These are phyloP conservation scores for Epistrophe eligans DNA, from an alignment of 2,888 invertebrate genomes.

Conservation along the genomic window DNA sequence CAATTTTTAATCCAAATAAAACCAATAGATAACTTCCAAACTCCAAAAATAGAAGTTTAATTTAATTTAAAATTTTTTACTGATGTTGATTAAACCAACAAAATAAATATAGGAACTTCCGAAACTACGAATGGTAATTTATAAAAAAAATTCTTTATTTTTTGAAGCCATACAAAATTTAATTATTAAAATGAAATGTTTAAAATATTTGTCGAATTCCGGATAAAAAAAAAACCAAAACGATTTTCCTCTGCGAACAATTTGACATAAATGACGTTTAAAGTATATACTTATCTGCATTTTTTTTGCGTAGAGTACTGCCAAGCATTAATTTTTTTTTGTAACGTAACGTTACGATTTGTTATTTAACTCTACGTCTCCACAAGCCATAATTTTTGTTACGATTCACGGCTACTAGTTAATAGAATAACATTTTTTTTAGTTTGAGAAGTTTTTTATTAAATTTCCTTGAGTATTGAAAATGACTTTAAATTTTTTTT, in stretches of 20 bases:
- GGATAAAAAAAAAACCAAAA: background rate
- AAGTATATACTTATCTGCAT: background rate
- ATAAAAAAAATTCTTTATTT: background rate
- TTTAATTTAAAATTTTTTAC: background rate
- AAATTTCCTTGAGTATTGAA: too few species aligned
- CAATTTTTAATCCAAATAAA: constrained; percentile 29
- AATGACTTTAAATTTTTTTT: too few species aligned
- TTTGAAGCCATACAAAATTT: constrained; percentile 25
- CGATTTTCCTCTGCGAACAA: constrained; percentile 2
- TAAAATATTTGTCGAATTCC: background rate
- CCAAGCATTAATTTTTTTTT: background rate
- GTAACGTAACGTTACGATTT: background rate
- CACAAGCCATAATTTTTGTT: too few species aligned
- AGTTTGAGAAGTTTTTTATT: too few species aligned
- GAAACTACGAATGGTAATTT: background rate
- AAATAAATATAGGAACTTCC: background rate
- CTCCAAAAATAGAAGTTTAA: background rate
- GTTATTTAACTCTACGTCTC: background rate
- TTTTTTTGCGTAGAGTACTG: background rate
- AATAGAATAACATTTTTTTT: too few species aligned
- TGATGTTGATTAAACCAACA: background rate
- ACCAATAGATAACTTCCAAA: background rate
- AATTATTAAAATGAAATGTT: background rate
- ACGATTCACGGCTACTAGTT: too few species aligned
- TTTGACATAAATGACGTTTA: constrained; percentile 4